A percentile compares a stretch with the other conserved stretches of the same genome.
phyloP scores from a whole-genome alignment of 1,140 invertebrate genomes.

The Vanessa atalanta region DNA sequence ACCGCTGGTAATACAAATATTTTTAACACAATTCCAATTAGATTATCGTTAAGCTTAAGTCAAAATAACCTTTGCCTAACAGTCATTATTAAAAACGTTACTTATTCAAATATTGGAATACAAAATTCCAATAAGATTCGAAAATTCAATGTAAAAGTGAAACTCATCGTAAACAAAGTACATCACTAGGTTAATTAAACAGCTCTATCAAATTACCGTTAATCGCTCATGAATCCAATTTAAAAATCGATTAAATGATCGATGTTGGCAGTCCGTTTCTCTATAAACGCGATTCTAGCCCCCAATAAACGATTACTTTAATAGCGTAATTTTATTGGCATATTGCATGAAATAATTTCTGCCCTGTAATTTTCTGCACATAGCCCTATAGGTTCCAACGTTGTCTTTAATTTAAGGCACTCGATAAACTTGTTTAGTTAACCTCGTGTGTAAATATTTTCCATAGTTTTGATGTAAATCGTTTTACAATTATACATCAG shows the following conservation, averaged over 20 bases:
- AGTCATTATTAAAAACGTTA: neutral
- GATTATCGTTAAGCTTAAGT: neutral
- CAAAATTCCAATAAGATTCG: neutral
- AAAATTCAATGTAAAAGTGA: neutral
- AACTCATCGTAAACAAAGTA: neutral
- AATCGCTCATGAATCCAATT: slow-evolving; percentile 9
- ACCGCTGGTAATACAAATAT: too few relatives aligned
- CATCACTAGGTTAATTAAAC: slow-evolving; percentile 12
- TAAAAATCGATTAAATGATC: slow-evolving; percentile 30
- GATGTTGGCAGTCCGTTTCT: slow-evolving; percentile 2
- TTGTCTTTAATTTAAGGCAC: slow-evolving; percentile 29
- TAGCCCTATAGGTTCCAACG: slow-evolving; percentile 18
- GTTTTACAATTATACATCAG: neutral
- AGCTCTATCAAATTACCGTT: slow-evolving; percentile 9
- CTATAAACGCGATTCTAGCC: slow-evolving; percentile 21
- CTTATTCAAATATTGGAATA: neutral
- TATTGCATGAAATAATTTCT: slow-evolving; percentile 32
- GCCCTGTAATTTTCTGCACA: slow-evolving; percentile 28
- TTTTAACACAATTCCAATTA: neutral
- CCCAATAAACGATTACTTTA: slow-evolving; percentile 28
- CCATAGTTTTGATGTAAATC: slow-evolving; percentile 7
- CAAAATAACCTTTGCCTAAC: neutral
- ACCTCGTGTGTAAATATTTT: slow-evolving; percentile 5
- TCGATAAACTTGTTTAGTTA: slow-evolving; percentile 1
- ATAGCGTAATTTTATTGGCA: slow-evolving; percentile 33